Percentiles rank a stretch among this genome's conserved stretches.
Evolutionary conservation across 2,888 invertebrate genomes (phyloP).

Genomic region (Caenorhabditis plicata): DNA sequence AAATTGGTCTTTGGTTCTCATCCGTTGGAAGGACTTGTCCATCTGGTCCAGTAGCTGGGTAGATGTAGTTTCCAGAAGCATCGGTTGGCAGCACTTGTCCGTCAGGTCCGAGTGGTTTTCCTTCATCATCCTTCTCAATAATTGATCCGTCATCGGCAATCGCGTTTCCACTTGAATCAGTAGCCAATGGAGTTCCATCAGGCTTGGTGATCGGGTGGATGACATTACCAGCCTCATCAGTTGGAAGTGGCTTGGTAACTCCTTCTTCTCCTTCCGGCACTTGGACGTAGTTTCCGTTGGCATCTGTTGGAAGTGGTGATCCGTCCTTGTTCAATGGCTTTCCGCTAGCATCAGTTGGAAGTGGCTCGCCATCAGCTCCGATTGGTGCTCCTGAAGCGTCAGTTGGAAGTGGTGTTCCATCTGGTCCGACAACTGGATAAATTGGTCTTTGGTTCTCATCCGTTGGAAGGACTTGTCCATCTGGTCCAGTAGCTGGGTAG

Average conservation of each 20-base stretch:
- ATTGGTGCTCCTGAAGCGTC: slow-evolving; percentile 2
- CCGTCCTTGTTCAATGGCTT: slow-evolving; percentile 31
- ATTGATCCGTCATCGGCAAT: slow-evolving; percentile 2
- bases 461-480: slow-evolving; percentile 13
- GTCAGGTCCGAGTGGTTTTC: slow-evolving; percentile 30
- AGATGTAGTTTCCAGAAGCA: slow-evolving; percentile 23
- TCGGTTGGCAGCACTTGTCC: slow-evolving; percentile 38
- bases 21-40: slow-evolving; percentile 6
- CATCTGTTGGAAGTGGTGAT: slow-evolving; percentile 24
- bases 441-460: slow-evolving; percentile 11
- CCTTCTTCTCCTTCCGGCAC: background rate
- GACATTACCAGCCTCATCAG: slow-evolving; percentile 8
- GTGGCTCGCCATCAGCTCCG: slow-evolving; percentile 2
- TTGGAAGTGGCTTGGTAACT: slow-evolving; percentile 3
- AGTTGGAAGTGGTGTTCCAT: slow-evolving; percentile 11
- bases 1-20: slow-evolving; percentile 3
- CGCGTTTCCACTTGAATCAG: slow-evolving; percentile 15
- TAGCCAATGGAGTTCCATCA: slow-evolving; percentile 15
- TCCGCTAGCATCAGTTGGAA: slow-evolving; percentile 11
- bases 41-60: slow-evolving; percentile 15
- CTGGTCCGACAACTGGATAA: slow-evolving; percentile 15
- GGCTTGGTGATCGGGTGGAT: slow-evolving; percentile 20
- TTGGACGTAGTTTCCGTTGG: slow-evolving; percentile 6
- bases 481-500: slow-evolving; percentile 31
- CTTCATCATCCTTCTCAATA: slow-evolving; percentile 8